Evolutionary conservation across 2,797 vertebrate genomes (phyloP), one percentile per base, ranked within the genome.

Genomic region (Enteromius anoplus): DNA sequence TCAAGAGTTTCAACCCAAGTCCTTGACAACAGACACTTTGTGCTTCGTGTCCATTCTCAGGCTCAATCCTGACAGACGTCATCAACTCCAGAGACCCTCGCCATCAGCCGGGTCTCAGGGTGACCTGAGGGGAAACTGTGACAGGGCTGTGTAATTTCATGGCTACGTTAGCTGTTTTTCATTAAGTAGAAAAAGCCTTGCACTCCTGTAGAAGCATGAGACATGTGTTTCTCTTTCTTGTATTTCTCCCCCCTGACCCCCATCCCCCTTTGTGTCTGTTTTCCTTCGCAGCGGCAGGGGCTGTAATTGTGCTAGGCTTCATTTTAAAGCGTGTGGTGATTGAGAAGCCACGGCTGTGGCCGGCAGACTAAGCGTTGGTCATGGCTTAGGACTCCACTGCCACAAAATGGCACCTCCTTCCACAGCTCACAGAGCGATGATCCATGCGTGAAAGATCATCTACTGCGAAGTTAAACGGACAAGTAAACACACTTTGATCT

Each of bases 261-360:
- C 37, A 47, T 69, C 72, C 72, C 71, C 71, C 60, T 73, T 80
- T 77, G 75, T 84, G 65, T 75, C 66, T 80, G 60, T 78, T 32
- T 82, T 77, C 58, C 29, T 77, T 37, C 15, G 58, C 65, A 83
- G 80, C 82, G 68, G 86, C 77, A 73, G 84, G 78, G 81, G 15
- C 70, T 84, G 71, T 85, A 88, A 87, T 87, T 88, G 85, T 79
- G 49, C 84, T 55, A 78, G 79, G 80, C 45, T 80, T 87, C 76
- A 62, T 77, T 82, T 87, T 84, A 80, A 85, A 87, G 82, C 75
- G 45, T 60, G 87, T 87, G 86, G 71, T 87, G 86, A 87, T 87
- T 87, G 87, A 88, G 84, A 69, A 80, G 29, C 70, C 60, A 75
- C 11, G 84, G 84, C 86, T 87, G 87, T 82, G 58, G 79, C 64